Base-by-base conservation (phyloP, 2,888 invertebrate genomes). In the Reticulitermes lucifugus region DNA sequence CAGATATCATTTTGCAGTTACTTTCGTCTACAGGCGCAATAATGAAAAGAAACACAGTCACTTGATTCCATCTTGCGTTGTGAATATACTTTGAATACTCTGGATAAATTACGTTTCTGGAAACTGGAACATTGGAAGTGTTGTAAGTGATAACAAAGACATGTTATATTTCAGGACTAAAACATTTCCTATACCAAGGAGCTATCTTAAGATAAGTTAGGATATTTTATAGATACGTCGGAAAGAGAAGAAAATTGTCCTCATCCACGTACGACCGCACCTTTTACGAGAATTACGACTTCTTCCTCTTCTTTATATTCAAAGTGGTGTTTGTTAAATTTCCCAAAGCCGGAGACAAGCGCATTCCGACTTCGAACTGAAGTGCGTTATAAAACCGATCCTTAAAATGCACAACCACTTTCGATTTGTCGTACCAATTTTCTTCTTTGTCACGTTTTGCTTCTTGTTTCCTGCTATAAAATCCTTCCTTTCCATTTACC, bases 371-470 rank as follows among this genome's bases (percentile, higher is more conserved):
- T 73, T 73, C 41, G 41, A 73, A 73, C 41, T 73, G 73, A 41
- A 73, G 73, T 41, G 73, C 2, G 73, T 41, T 73, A 21, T 73
- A 73, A 73, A 73, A 29, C 73, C 73, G 71, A 35, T 18, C 35
- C 10, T 14, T 73, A 35, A 35, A 35, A 73, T 41, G 0, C 73
- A 41, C 12, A 41, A 73, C 73, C 35, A 35, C 1, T 73, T 73
- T 73, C 73, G 73, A 73, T 73, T 73, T 73, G 73, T 73, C 73
- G 14, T 35, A 18, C 73, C 73, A 73, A 73, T 73, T 73, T 73
- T 41, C 3, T 73, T 73, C 41, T 41, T 35, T 41, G 73, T 18
- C 12, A 73, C 41, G 2, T 41, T 21, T 73, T 73, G 14, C 73
- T 35, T 73, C 6, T 41, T 73, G 5, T 2, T 35, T 35, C 12